Percentiles rank a stretch among this genome's conserved stretches.
Evolutionary conservation across 2,888 invertebrate genomes (phyloP).

Genomic region (Morpho achilles): DNA sequence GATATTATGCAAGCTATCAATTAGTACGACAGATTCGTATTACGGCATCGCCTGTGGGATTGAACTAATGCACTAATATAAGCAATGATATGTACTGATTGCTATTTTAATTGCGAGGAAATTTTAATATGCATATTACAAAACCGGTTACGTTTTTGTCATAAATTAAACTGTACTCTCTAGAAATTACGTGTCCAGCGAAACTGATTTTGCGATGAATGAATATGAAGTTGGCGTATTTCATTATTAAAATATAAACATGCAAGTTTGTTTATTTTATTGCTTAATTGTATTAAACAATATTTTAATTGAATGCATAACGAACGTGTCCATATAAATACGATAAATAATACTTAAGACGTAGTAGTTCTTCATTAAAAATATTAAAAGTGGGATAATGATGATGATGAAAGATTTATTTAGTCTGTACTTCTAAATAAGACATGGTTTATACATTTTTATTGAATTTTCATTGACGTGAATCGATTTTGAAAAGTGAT

Average conservation of each 20-base stretch:
- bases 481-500: too few species aligned
- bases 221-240: slow-evolving; percentile 1
- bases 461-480: too few species aligned
- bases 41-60: slow-evolving; percentile 54
- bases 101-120: slow-evolving; percentile 13
- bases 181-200: slow-evolving; percentile 5
- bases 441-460: too few species aligned
- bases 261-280: not conserved
- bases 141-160: slow-evolving; percentile 15
- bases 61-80: slow-evolving; percentile 51
- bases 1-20: slow-evolving; percentile 68
- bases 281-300: not conserved
- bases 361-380: too few species aligned
- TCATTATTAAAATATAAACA: too few species aligned
- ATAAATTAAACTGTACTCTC: slow-evolving; percentile 14
- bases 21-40: slow-evolving; percentile 66
- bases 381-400: too few species aligned
- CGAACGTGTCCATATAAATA: too few species aligned
- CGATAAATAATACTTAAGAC: too few species aligned
- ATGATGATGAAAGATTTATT: too few species aligned
- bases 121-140: slow-evolving; percentile 14
- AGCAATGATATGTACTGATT: slow-evolving; percentile 36
- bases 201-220: slow-evolving; percentile 7
- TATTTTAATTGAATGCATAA: not conserved
- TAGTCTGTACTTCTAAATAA: too few species aligned